Conservation (phyloP, 2,113 vertebrate species). For the Microtus ochrogaster region DNA sequence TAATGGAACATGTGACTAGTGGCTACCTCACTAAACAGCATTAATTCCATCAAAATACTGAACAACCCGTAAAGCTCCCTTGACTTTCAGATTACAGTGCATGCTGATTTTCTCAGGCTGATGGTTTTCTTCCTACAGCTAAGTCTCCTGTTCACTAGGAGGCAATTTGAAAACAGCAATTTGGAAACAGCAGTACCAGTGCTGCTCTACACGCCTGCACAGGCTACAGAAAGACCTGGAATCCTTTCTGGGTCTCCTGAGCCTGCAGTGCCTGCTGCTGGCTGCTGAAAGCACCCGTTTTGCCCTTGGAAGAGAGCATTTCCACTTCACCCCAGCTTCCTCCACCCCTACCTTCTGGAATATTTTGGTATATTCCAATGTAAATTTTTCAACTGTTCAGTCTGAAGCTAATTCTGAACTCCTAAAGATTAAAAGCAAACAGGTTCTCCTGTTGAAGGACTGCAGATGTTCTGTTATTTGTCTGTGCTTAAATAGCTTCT, state of each 20-base stretch:
- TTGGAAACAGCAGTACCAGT: not conserved
- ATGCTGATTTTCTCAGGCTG: not conserved
- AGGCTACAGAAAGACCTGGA: not conserved
- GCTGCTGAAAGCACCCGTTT: not conserved
- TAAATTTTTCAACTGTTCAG: slow-evolving; percentile 61
- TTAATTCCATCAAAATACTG: not conserved
- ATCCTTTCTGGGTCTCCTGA: not conserved
- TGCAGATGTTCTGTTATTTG: slow-evolving; percentile 70
- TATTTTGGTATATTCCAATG: slow-evolving; percentile 50
- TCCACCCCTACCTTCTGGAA: not conserved
- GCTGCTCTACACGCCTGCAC: not conserved
- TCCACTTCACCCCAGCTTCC: not conserved
- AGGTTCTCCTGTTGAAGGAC: slow-evolving; percentile 46
- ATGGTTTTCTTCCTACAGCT: not conserved
- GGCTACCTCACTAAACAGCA: not conserved
- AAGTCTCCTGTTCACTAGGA: not conserved
- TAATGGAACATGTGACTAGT: not conserved
- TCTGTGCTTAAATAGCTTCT: slow-evolving; percentile 66
- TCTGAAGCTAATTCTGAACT: slow-evolving; percentile 58
- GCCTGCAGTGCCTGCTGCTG: not conserved
- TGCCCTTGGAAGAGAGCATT: slow-evolving; percentile 21
- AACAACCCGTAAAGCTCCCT: not conserved
- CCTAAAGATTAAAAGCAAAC: slow-evolving; percentile 50
- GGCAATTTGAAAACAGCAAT: not conserved
- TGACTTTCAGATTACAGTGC: slow-evolving; percentile 1